Conservation (phyloP, 2,797 vertebrate genomes). For the Pelochelys cantorii region DNA sequence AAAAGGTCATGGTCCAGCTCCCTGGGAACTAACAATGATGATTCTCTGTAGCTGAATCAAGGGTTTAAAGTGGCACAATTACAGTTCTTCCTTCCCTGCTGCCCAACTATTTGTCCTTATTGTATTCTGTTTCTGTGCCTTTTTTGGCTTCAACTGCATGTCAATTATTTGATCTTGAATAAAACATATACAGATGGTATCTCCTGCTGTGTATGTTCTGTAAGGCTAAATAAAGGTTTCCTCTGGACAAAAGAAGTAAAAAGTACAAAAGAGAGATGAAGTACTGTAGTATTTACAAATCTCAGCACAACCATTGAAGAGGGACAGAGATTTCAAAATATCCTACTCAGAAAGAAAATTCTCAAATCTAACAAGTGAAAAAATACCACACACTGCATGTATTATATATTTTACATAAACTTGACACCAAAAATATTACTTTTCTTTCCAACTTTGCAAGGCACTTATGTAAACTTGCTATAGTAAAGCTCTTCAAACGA, state of each 20-base stretch:
- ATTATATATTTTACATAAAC: background rate
- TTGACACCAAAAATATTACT: background rate
- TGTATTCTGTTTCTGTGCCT: background rate
- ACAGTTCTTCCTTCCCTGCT: background rate
- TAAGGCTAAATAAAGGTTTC: background rate
- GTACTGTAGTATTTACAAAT: background rate
- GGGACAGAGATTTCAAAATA: rapidly evolving
- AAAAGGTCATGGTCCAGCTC: background rate
- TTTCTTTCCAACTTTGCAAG: background rate
- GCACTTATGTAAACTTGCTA: background rate
- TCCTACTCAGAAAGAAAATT: rapidly evolving
- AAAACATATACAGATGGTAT: background rate
- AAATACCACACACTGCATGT: background rate
- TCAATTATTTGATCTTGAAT: slow-evolving; percentile 4
- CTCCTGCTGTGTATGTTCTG: background rate
- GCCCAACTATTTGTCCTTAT: background rate
- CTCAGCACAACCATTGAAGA: rapidly evolving
- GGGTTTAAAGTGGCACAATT: background rate
- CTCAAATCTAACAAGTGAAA: background rate
- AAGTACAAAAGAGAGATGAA: background rate
- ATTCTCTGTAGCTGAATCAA: slow-evolving; percentile 7
- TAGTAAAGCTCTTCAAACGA: background rate
- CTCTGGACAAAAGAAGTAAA: background rate
- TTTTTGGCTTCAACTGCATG: slow-evolving; percentile 21
- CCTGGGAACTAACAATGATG: background rate